These are phyloP conservation scores for Phylloscopus trochilus DNA, from an alignment of 2,113 vertebrate species.

Conservation along the genomic window DNA sequence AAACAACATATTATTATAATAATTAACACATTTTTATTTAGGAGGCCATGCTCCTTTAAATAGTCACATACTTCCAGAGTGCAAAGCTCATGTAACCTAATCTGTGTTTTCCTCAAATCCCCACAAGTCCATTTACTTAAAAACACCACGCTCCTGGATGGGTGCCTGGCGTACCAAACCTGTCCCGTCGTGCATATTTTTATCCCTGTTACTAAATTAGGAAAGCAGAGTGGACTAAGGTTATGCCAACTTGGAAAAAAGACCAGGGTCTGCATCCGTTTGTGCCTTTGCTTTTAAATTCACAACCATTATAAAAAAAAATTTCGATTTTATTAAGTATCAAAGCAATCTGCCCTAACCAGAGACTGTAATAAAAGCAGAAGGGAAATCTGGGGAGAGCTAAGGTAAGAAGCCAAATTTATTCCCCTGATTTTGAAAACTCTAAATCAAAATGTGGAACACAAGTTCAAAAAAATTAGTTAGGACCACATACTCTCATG, in stretches of 20 bases:
- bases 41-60: conserved; percentile 62
- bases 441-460: conserved; percentile 22
- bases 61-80: conserved; percentile 36
- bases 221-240: conserved; percentile 80
- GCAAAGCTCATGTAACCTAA: conserved; percentile 66
- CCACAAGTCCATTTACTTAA: conserved; percentile 79
- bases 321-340: conserved; percentile 60
- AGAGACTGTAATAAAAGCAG: not conserved
- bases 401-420: not conserved
- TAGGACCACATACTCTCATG: not conserved
- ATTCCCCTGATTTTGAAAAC: not conserved
- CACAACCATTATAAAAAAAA: conserved; percentile 70
- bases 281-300: conserved; percentile 63
- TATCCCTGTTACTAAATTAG: conserved; percentile 96
- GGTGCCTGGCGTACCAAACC: conserved; percentile 88
- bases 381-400: not conserved
- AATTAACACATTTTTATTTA: conserved; percentile 37
- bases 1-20: not conserved
- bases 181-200: conserved; percentile 86
- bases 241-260: conserved; percentile 78
- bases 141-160: conserved; percentile 80
- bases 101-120: conserved; percentile 79
- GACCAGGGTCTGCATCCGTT: conserved; percentile 74
- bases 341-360: not conserved
- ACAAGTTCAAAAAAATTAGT: not conserved